These are phyloP conservation scores for Caenorhabditis plicata DNA, from an alignment of 2,888 invertebrate genomes.

Conservation along the genomic window DNA sequence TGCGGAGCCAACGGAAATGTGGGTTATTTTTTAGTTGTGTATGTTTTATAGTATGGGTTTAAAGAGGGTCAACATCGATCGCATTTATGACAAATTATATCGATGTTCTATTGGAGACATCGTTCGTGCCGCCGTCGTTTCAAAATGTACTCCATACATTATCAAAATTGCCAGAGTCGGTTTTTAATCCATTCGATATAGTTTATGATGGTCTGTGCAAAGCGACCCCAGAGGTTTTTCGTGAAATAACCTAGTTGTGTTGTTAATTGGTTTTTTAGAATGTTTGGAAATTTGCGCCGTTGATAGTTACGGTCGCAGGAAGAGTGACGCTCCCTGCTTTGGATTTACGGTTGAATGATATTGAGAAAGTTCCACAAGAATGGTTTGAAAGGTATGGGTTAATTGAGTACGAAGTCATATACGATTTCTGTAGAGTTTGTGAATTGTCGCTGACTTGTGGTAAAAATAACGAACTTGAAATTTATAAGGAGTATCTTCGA, in stretches of 20 bases:
- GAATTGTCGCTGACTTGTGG: too few relatives aligned
- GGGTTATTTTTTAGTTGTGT: conserved; percentile 2
- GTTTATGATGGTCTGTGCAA: background rate
- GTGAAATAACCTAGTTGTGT: conserved; percentile 6
- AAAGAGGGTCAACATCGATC: background rate
- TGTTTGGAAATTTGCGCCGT: background rate
- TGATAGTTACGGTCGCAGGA: background rate
- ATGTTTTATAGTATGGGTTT: background rate
- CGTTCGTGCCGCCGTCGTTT: background rate
- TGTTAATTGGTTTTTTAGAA: conserved; percentile 7
- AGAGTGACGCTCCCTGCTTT: too few relatives aligned
- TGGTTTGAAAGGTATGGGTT: too few relatives aligned
- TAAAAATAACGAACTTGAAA: too few relatives aligned
- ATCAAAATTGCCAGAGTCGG: background rate
- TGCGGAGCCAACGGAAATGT: too few relatives aligned
- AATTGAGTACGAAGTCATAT: too few relatives aligned
- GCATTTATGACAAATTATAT: conserved; percentile 7
- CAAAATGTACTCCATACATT: background rate
- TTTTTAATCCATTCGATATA: background rate
- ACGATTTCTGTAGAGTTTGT: too few relatives aligned
- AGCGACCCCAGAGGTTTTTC: conserved; percentile 1
- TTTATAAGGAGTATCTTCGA: too few relatives aligned
- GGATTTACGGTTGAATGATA: too few relatives aligned
- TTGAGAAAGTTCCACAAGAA: too few relatives aligned
- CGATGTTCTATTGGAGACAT: background rate